phyloP scores from a whole-genome alignment of 2,888 invertebrate species.

The Dynastes tityus region DNA sequence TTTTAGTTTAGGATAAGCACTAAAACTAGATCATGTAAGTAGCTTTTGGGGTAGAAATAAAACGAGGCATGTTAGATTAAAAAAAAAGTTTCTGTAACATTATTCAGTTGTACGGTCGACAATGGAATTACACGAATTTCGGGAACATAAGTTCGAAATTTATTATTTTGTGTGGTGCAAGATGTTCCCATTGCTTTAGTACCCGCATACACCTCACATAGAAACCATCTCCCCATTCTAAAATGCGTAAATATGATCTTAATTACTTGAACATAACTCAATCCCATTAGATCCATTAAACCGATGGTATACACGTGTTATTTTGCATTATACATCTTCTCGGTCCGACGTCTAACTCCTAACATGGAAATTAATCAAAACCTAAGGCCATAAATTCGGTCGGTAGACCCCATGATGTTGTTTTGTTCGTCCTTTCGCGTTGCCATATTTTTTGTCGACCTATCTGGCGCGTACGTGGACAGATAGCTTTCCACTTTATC shows the following conservation, averaged over 20 bases:
- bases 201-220: no score
- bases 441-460: slow-evolving; percentile 17
- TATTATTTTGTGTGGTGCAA: no score
- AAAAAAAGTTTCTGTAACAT: no score
- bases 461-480: slow-evolving; percentile 25
- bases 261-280: neutral
- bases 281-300: neutral
- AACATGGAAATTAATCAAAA: slow-evolving; percentile 38
- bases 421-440: slow-evolving; percentile 5
- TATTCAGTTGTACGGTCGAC: no score
- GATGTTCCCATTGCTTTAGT: no score
- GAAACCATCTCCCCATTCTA: no score
- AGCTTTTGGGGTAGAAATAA: no score
- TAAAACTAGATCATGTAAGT: no score
- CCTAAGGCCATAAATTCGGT: slow-evolving; percentile 26
- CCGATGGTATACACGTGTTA: neutral
- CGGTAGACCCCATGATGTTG: neutral
- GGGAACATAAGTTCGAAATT: no score
- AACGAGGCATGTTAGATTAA: no score
- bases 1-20: no score
- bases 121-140: no score
- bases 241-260: neutral
- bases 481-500: slow-evolving; percentile 27
- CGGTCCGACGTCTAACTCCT: neutral
- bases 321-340: neutral